Base-by-base conservation (phyloP, 1,140 invertebrate species). In the Sesamia nonagrioides region DNA sequence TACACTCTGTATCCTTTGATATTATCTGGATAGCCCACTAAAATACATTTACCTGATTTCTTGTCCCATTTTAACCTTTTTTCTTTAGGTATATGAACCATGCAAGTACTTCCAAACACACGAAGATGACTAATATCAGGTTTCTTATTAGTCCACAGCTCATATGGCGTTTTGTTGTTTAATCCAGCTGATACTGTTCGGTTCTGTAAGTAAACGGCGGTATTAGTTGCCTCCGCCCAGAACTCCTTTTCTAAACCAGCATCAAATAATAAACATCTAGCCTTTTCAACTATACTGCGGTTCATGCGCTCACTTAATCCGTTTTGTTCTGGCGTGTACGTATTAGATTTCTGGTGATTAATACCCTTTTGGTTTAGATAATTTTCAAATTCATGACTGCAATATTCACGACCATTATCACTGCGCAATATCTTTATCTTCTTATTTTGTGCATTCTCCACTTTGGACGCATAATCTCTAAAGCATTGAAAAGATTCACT, bases 321-420 rank as follows among this genome's bases (percentile, higher is more conserved):
- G 50, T 63, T 75, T 60, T 75, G 77, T 73, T 81, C 7, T 2
- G 42, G 66, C 8, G 66, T 50, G 13, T 69, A 69, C 13, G 40
- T 3, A 13, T 69, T 69, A 5, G 66, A 68, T 60, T 80, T 76
- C 3, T 80, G 58, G 21, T 76, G 72, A 37, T 18, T 33, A 18
- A 80, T 80, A 5, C 50, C 78, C 33, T n/a, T 18, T 33, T 33
- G 15, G 2, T 56, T 76, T 13, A 80, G 13, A 50, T 45, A 33
- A 71, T 60, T 58, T 60, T 76, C 17, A 76, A 80, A 80, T 18
- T 69, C 54, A 17, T 78, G 61, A 17, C 54, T 78, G 40, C 58
- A 73, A 42, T 58, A 77, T 78, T 89, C 84, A 8, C 6, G 63
- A 7, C 89, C 89, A 77, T 89, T 87, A 69, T 91, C 86, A 74